Percentiles rank a stretch among this genome's conserved stretches.
phyloP scores from a whole-genome alignment of 2,888 invertebrate species.

The Agrotis clavis region DNA sequence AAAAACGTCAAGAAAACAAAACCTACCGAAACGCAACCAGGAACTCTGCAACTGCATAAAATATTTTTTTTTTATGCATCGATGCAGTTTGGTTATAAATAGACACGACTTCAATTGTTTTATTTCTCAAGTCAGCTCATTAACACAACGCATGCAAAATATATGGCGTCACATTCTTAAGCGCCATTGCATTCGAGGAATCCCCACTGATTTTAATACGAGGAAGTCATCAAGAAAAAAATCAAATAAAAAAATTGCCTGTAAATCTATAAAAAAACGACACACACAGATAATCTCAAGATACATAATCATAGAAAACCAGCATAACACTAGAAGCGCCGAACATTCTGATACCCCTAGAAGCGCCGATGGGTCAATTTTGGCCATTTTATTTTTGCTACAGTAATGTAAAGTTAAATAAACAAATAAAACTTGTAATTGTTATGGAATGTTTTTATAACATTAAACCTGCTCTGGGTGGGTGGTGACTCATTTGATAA shows the following conservation, averaged over 20 bases:
- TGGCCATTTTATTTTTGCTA: too few species aligned
- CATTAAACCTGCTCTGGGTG: too few species aligned
- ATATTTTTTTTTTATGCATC: not conserved
- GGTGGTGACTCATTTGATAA: too few species aligned
- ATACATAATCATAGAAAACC: too few species aligned
- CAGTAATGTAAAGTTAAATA: too few species aligned
- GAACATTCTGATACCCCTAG: too few species aligned
- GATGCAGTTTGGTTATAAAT: conserved; percentile 5
- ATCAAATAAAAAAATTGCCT: not conserved
- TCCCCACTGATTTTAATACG: conserved; percentile 25
- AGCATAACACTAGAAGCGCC: too few species aligned
- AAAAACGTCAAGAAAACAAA: not conserved
- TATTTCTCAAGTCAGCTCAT: conserved; percentile 10
- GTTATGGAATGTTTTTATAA: too few species aligned
- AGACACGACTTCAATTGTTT: conserved; percentile 12
- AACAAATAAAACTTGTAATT: too few species aligned
- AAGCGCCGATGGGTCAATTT: too few species aligned
- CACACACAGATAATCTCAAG: too few species aligned
- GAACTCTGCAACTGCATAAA: conserved; percentile 1
- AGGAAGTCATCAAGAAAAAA: conserved; percentile 20
- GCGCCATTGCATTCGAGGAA: conserved; percentile 17
- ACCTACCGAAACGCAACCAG: not conserved
- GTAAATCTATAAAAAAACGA: conserved; percentile 20
- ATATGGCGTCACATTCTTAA: conserved; percentile 40
- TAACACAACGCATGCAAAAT: conserved; percentile 11